Conservation (phyloP, 2,888 invertebrate species). For the Notodonta dromedarius region DNA sequence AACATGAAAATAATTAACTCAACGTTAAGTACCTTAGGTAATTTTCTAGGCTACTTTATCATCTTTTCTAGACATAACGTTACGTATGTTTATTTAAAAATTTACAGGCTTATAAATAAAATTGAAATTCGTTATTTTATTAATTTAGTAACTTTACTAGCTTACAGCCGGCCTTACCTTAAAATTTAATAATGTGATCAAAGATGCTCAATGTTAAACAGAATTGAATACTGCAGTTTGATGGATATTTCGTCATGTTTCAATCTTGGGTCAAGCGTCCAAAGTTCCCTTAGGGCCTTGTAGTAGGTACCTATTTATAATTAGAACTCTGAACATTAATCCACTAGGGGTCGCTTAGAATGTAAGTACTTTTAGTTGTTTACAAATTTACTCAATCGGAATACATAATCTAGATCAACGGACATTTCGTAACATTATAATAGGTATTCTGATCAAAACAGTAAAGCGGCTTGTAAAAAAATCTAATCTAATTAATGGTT, state of each 20-base stretch:
- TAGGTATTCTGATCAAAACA: conserved; percentile 34
- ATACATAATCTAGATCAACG: conserved; percentile 34
- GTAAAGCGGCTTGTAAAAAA: conserved; percentile 69
- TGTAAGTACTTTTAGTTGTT: conserved; percentile 20
- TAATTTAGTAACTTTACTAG: conserved; percentile 47
- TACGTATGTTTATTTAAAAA: conserved; percentile 51
- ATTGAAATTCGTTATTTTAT: conserved; percentile 61
- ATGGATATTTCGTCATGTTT: conserved; percentile 18
- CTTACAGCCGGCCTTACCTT: conserved; percentile 39
- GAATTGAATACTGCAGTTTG: conserved; percentile 17
- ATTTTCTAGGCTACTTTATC: conserved; percentile 44
- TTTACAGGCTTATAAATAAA: conserved; percentile 62
- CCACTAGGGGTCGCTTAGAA: conserved; percentile 21
- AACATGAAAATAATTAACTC: conserved; percentile 43
- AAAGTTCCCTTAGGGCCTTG: conserved; percentile 21
- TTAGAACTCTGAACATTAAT: conserved; percentile 26
- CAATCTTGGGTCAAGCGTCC: conserved; percentile 27
- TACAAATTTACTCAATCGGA: conserved; percentile 20
- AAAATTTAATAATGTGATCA: conserved; percentile 7
- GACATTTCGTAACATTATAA: conserved; percentile 41
- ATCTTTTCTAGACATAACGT: conserved; percentile 50
- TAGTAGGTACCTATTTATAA: conserved; percentile 13
- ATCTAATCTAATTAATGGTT: conserved; percentile 56
- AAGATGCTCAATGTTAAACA: conserved; percentile 17
- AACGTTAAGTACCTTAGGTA: conserved; percentile 47